Conservation (phyloP, 2,113 vertebrate genomes). For the Oxyura jamaicensis region DNA sequence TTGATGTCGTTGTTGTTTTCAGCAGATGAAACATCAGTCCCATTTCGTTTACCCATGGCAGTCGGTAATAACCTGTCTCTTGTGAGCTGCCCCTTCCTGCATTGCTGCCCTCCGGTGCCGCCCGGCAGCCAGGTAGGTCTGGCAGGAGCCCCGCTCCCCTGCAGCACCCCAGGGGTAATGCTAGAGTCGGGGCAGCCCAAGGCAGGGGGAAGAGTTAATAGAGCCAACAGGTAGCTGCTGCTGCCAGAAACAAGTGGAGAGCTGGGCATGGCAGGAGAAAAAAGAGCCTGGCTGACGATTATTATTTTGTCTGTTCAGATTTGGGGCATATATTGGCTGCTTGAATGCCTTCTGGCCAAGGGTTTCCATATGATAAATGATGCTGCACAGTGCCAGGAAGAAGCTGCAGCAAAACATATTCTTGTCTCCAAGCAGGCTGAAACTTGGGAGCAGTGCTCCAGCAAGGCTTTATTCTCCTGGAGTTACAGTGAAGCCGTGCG, state of each 20-base stretch:
- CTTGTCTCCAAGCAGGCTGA: not conserved
- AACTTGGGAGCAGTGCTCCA: not conserved
- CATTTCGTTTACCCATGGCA: not conserved
- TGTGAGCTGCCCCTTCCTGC: not conserved
- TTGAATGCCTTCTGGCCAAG: conserved; percentile 10
- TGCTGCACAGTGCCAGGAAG: not conserved
- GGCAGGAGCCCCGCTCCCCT: not conserved
- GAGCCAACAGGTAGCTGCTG: not conserved
- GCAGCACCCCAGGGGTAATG: not conserved
- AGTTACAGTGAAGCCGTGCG: not conserved
- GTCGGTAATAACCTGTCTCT: not conserved
- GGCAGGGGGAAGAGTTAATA: not conserved
- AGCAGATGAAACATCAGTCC: not conserved
- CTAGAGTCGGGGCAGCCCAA: not conserved
- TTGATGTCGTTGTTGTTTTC: not conserved
- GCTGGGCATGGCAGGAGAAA: not conserved
- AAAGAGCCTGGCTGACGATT: not conserved
- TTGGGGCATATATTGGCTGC: not conserved
- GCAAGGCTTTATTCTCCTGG: not conserved
- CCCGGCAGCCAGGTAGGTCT: not conserved
- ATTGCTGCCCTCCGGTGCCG: not conserved
- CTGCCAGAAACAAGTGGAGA: not conserved
- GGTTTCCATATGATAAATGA: conserved; percentile 15
- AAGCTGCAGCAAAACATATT: not conserved
- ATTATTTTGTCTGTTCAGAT: conserved; percentile 18